These are phyloP conservation scores for Wasmannia auropunctata DNA, from an alignment of 1,140 invertebrate species.

Conservation along the genomic window DNA sequence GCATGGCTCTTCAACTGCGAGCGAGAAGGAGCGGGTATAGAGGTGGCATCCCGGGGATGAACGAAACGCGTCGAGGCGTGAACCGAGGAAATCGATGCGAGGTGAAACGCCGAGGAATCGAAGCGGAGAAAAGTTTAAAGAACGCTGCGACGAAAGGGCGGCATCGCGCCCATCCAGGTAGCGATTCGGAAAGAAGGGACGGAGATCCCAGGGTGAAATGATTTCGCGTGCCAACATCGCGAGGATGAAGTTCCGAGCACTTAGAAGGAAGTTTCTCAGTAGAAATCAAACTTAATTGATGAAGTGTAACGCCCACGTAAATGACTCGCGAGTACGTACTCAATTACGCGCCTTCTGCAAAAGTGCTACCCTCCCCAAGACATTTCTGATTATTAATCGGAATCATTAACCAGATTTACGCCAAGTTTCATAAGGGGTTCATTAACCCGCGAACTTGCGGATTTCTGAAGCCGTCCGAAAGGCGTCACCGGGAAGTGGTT, in stretches of 20 bases:
- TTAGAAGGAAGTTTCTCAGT: not conserved
- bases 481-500: not conserved
- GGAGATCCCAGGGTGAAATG: constrained; percentile 51
- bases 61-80: constrained; percentile 68
- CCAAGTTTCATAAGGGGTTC: not conserved
- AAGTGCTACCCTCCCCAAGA: not conserved
- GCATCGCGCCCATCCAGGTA: constrained; percentile 30
- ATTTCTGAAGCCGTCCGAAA: not conserved
- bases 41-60: constrained; percentile 60
- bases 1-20: constrained; percentile 37
- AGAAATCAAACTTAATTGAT: constrained; percentile 29
- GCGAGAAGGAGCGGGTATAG: constrained; percentile 26
- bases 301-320: not conserved
- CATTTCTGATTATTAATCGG: constrained; percentile 27
- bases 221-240: constrained; percentile 29
- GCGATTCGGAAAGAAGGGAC: constrained; percentile 43
- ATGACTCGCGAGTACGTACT: not conserved
- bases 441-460: not conserved
- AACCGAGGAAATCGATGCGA: constrained; percentile 70
- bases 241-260: not conserved
- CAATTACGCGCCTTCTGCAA: not conserved
- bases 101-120: constrained; percentile 59
- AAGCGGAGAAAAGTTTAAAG: constrained; percentile 69
- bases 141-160: constrained; percentile 61
- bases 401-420: not conserved